Evolutionary conservation across 1,140 invertebrate genomes (phyloP).

Genomic region (Kradibia gibbosae): DNA sequence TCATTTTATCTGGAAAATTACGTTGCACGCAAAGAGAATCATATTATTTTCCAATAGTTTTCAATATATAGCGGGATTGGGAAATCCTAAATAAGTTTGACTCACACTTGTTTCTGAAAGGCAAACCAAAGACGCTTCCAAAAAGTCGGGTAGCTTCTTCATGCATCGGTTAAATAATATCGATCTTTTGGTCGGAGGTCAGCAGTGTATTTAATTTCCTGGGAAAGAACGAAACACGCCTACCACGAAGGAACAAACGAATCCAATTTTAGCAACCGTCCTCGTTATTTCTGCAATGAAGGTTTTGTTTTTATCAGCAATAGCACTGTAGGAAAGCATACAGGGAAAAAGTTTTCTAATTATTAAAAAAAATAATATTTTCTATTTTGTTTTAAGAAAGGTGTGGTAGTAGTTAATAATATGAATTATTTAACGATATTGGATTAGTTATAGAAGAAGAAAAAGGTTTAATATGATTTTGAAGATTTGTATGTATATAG

Average conservation of each 20-base stretch:
- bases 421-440: too few species aligned
- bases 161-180: slow-evolving; percentile 1
- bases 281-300: slow-evolving; percentile 27
- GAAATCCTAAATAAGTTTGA: background rate
- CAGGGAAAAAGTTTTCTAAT: too few species aligned
- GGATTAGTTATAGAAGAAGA: too few species aligned
- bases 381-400: too few species aligned
- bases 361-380: too few species aligned
- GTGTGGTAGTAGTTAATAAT: too few species aligned
- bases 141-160: background rate
- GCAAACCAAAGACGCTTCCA: background rate
- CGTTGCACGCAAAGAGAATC: too few species aligned
- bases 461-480: too few species aligned
- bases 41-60: background rate
- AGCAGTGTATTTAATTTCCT: slow-evolving; percentile 68
- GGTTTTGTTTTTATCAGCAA: background rate
- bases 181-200: slow-evolving; percentile 30
- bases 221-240: slow-evolving; percentile 36
- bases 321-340: too few species aligned
- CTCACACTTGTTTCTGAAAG: background rate
- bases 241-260: slow-evolving; percentile 37
- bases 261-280: slow-evolving; percentile 43
- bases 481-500: too few species aligned
- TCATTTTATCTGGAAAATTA: too few species aligned
- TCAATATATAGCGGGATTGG: background rate